A percentile compares a stretch with the other conserved stretches of the same genome.
Evolutionary conservation across 2,888 invertebrate genomes (phyloP).

Genomic region (Malthinus flaveolus): DNA sequence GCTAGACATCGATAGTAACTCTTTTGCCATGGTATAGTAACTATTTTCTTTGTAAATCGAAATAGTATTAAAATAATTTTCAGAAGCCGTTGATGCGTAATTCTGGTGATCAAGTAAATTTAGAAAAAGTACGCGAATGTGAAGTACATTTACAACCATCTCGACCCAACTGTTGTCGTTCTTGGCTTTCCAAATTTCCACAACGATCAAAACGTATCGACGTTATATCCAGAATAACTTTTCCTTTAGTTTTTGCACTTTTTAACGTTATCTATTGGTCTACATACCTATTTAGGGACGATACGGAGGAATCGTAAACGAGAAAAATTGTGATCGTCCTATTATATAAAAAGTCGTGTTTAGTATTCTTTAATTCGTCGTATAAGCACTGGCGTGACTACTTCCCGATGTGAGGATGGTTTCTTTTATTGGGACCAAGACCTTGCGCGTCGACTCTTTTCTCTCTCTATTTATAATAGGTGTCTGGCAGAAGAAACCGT

Average conservation of each 20-base stretch:
- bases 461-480: too few relatives aligned
- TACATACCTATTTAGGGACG: conserved; percentile 81
- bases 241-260: conserved; percentile 91
- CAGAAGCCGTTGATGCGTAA: conserved; percentile 90
- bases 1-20: conserved; percentile 84
- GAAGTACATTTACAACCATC: conserved; percentile 88
- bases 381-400: too few relatives aligned
- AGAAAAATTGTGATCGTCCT: too few relatives aligned
- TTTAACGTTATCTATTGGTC: conserved; percentile 96
- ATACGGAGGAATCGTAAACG: conserved; percentile 67
- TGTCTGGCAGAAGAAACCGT: too few relatives aligned
- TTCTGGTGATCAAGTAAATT: conserved; percentile 74
- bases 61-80: conserved; percentile 40
- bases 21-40: conserved; percentile 86
- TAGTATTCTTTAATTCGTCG: too few relatives aligned
- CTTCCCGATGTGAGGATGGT: too few relatives aligned
- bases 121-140: conserved; percentile 86
- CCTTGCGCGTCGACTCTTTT: too few relatives aligned
- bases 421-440: too few relatives aligned
- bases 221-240: conserved; percentile 93
- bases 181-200: conserved; percentile 94
- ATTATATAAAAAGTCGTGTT: too few relatives aligned
- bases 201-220: conserved; percentile 94
- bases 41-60: neutral
- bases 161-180: conserved; percentile 86